These are phyloP conservation scores for Uria lomvia DNA, from an alignment of 2,113 vertebrate genomes.

Conservation along the genomic window DNA sequence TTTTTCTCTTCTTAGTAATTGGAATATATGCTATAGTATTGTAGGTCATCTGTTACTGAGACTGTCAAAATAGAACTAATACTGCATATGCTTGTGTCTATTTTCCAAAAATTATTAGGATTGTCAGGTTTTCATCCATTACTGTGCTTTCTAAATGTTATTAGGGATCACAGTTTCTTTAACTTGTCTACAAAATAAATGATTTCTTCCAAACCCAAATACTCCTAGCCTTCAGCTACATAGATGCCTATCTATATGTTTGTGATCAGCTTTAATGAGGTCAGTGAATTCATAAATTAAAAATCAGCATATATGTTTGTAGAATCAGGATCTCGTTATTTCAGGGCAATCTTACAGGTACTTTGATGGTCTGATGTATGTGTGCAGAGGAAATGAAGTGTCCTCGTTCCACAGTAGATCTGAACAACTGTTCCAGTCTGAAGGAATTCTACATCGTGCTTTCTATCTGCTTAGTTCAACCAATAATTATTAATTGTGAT, in stretches of 20 bases:
- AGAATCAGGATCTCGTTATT: background rate
- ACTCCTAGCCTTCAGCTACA: background rate
- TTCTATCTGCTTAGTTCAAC: slow-evolving; percentile 40
- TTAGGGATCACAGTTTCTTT: background rate
- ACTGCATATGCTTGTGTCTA: background rate
- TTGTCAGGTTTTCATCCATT: background rate
- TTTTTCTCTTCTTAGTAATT: background rate
- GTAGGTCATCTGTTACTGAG: background rate
- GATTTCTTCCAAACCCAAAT: background rate
- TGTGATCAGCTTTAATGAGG: background rate
- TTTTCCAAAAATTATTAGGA: background rate
- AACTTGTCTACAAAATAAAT: background rate
- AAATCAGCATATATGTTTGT: background rate
- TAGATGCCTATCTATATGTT: too few relatives aligned
- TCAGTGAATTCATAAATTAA: background rate
- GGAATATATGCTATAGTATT: background rate
- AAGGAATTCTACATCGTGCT: slow-evolving; percentile 62
- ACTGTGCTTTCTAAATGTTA: background rate
- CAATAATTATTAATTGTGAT: slow-evolving; percentile 52
- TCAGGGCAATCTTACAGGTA: background rate
- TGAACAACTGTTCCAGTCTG: slow-evolving; percentile 52
- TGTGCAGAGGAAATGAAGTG: slow-evolving; percentile 10
- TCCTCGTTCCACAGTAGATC: background rate
- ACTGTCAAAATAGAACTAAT: background rate
- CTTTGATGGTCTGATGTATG: background rate